Base-by-base conservation (phyloP, 2,888 invertebrate species). In the Rhimphoctona megacephalus region DNA sequence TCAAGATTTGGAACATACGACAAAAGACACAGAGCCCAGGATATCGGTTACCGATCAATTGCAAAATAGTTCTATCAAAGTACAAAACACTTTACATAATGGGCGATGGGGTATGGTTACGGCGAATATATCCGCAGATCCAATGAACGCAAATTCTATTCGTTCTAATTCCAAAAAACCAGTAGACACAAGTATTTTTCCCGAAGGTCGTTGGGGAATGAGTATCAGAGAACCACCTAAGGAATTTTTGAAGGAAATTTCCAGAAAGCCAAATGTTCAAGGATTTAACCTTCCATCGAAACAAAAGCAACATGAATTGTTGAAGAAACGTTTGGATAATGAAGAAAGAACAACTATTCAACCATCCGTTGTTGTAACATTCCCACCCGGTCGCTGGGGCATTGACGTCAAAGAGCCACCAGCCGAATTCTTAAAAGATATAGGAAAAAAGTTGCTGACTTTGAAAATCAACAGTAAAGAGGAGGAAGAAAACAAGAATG, bases 71-170 rank as follows among this genome's bases (percentile, higher is more conserved):
- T 25, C 64, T 19, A 70, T 39, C 19, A 52, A 19, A 52, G 46
- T 57, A 49, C 70, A 30, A 14, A 57, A 49, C 19, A 25, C 67
- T 69, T 46, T 85, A 36, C 78, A 52, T 17, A 84, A 87, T 66
- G 88, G 83, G 57, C 77, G 83, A 66, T 78, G 87, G 87, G 83
- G 87, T 39, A 85, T 87, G 85, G 87, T 9, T 54, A 7, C 33
- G n/a, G 8, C 19, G n/a, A 52, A 72, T 30, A 33, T 33, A 33
- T 19, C n/a, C n/a, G n/a, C 0, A 22, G 67, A 67, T 8, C 22
- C 22, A 39, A 67, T 69, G 43, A 46, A 36, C 14, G n/a, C 33
- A 8, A 46, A 43, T 14, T 4, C 22, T 9, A 19, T 22, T 8
- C 36, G 9, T 57, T 9, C 70, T 25, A 76, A 25, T 25, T 4